phyloP scores from a whole-genome alignment of 1,140 invertebrate genomes.

The Drosophila arizonae region DNA sequence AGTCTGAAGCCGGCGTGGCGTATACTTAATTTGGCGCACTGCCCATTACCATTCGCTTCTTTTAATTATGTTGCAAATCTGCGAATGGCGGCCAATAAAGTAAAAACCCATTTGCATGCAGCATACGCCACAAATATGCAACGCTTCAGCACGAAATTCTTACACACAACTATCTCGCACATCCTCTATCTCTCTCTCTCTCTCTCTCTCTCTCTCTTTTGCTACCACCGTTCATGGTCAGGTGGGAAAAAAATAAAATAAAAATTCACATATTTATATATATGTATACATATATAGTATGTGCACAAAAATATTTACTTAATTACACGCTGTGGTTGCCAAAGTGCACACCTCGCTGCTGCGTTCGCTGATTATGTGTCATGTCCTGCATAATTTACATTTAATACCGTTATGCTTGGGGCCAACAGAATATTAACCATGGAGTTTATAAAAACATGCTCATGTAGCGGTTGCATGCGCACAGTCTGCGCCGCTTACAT shows the following conservation, averaged over 20 bases:
- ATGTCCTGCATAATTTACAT: conserved; percentile 37
- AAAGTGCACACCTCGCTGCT: conserved; percentile 29
- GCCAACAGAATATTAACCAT: conserved; percentile 11
- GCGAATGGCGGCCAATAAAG: conserved; percentile 8
- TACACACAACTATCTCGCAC: too few relatives aligned
- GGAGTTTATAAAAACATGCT: conserved; percentile 4
- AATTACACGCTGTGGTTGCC: conserved; percentile 44
- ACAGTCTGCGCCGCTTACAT: neutral
- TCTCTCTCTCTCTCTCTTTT: neutral
- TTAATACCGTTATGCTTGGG: conserved; percentile 22
- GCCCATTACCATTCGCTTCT: conserved; percentile 27
- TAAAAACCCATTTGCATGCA: conserved; percentile 19
- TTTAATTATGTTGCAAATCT: conserved; percentile 49
- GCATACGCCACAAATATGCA: conserved; percentile 28
- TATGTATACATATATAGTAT: too few relatives aligned
- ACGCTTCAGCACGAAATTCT: conserved; percentile 1
- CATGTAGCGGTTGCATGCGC: neutral
- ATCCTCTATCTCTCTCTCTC: neutral
- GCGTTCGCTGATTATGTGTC: conserved; percentile 38
- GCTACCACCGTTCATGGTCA: conserved; percentile 14
- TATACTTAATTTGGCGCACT: conserved; percentile 40
- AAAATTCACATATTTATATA: too few relatives aligned
- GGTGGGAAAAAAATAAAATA: too few relatives aligned
- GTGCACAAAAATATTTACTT: conserved; percentile 45
- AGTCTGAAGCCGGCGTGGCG: conserved; percentile 16